These are phyloP conservation scores for Geopemphigus sp. DNA, from an alignment of 1,140 invertebrate species.

Conservation along the genomic window DNA sequence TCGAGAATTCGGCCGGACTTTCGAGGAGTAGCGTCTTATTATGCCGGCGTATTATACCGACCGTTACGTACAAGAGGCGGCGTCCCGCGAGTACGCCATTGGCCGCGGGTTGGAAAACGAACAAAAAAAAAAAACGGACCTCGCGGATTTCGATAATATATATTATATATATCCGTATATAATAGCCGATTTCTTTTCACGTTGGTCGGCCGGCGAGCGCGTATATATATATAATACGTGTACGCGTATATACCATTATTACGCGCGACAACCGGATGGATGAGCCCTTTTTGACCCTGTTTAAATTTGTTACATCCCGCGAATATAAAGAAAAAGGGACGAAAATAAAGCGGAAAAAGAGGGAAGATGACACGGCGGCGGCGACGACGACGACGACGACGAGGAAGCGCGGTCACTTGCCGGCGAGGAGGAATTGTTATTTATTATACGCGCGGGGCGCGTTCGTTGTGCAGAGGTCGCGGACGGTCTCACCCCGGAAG, in stretches of 20 bases:
- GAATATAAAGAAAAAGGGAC: neutral
- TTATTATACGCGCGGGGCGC: neutral
- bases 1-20: neutral
- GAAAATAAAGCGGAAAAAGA: neutral
- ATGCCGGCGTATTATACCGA: neutral
- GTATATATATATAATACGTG: neutral
- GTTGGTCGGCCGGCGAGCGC: too few relatives aligned
- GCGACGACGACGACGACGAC: too few relatives aligned
- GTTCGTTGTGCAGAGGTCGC: constrained; percentile 31
- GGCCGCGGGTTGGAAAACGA: neutral
- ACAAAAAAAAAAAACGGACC: constrained; percentile 3
- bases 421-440: too few relatives aligned
- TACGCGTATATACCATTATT: neutral
- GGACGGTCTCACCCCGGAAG: constrained; percentile 48
- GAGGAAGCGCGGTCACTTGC: constrained; percentile 1
- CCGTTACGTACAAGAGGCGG: constrained; percentile 11
- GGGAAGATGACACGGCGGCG: neutral
- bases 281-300: constrained; percentile 46
- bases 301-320: constrained; percentile 47
- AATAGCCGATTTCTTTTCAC: too few relatives aligned
- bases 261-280: neutral
- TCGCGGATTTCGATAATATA: neutral
- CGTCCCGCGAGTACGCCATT: neutral
- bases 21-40: neutral
- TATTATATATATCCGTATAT: neutral